Evolutionary conservation across 2,888 invertebrate genomes (phyloP), one percentile per base, ranked within the genome.

Genomic region (Sussaba pulchella): DNA sequence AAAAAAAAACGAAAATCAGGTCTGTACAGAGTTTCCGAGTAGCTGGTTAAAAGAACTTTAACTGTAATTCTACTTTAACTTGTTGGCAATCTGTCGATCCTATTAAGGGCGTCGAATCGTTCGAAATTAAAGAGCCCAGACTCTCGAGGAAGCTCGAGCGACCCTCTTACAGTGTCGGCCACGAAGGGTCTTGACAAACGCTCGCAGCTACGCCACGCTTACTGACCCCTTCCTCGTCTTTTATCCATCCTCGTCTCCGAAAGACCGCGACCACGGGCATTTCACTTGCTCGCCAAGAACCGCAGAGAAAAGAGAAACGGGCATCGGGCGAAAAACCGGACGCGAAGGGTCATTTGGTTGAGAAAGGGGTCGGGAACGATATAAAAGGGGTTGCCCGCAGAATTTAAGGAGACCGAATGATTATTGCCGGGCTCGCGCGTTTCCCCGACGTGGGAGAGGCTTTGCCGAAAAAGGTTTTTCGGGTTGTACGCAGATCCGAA

Each of bases 391-490:
- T 89, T 86, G 88, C 85, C n/a, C 83, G 84, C 84, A 86, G 87
- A 89, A 91, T 91, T 90, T 89, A 89, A 91, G 89, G 87, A 86
- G 86, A 87, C 85, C 83, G 85, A 79, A 84, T 86, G 89, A 90
- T 90, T 89, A 90, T 88, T 87, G 85, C 85, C 84, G 83, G 85
- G 78, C 75, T 84, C 79, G 71, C 78, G 80, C 82, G 74, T 61
- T 39, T 41, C 50, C 52, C 45, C 26, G 54, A n/a, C n/a, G n/a
- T 71, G 69, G 81, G 31, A n/a, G 9, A 26, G 14, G 61, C 72
- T 67, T 69, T 47, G 66, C 63, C 70, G 64, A 74, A 83, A 76
- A 52, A 74, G 80, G n/a, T 66, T 64, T 66, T 64, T 82, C 67
- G 71, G 63, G 63, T 47, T 31, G 36, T 47, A 70, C 12, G 14